phyloP scores from a whole-genome alignment of 1,140 invertebrate species.

The Calliopsis andreniformis region DNA sequence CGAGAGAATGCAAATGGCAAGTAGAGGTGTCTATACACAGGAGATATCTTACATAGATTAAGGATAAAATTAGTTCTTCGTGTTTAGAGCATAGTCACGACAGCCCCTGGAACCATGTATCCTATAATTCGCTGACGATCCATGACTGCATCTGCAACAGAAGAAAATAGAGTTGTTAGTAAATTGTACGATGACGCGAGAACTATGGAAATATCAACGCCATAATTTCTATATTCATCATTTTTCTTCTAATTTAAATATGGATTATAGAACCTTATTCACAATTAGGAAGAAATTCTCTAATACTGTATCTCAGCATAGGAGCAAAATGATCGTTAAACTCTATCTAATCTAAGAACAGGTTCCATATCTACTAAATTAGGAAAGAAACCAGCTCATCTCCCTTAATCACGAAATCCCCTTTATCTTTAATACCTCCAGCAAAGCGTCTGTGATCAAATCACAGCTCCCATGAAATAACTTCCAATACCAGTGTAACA shows the following conservation, averaged over 20 bases:
- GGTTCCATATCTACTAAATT: not conserved
- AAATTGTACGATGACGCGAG: too few species aligned
- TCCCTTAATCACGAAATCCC: conserved; percentile 4
- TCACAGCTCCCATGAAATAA: conserved; percentile 42
- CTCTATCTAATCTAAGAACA: too few species aligned
- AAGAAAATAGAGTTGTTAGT: not conserved
- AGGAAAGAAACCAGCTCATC: conserved; percentile 1
- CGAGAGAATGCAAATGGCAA: conserved; percentile 60
- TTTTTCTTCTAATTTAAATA: too few species aligned
- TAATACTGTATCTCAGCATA: too few species aligned
- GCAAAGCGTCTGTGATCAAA: not conserved
- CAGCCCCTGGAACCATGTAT: conserved; percentile 26
- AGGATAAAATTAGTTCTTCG: conserved; percentile 64
- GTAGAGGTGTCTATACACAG: conserved; percentile 64
- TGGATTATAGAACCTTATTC: too few species aligned
- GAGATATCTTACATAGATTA: conserved; percentile 68
- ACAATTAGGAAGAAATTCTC: too few species aligned
- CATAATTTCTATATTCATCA: too few species aligned
- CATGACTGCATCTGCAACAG: conserved; percentile 52
- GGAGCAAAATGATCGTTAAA: too few species aligned
- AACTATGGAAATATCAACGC: too few species aligned
- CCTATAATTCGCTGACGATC: conserved; percentile 49
- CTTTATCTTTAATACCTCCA: not conserved
- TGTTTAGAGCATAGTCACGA: conserved; percentile 59
- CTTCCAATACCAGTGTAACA: not conserved